Percentiles rank a stretch among this genome's conserved stretches.
Conservation (phyloP, 2,113 vertebrate species). For the Rhinoptilus africanus region DNA sequence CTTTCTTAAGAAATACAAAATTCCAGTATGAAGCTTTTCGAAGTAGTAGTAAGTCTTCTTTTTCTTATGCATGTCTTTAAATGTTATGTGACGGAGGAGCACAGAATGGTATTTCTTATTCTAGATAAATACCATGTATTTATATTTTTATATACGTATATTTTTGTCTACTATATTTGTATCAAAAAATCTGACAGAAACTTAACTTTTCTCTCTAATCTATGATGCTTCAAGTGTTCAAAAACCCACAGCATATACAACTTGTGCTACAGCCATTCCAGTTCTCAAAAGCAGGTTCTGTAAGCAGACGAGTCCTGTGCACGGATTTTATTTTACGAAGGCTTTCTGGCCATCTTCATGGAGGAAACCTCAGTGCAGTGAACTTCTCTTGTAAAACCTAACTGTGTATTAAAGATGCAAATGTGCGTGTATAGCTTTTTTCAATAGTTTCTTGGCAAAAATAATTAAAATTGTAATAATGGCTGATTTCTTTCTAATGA, state of each 20-base stretch:
- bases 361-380: background rate
- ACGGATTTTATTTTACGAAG: background rate
- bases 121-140: background rate
- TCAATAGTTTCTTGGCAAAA: background rate
- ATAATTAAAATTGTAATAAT: background rate
- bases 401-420: background rate
- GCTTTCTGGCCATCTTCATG: background rate
- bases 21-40: constrained; percentile 90
- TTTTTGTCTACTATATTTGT: accelerated
- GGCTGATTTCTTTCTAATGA: background rate
- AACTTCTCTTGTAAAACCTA: background rate
- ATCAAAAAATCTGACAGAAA: background rate
- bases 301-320: background rate
- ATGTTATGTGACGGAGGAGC: background rate
- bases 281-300: background rate
- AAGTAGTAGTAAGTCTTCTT: constrained; percentile 85
- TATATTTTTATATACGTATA: background rate
- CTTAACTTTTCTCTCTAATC: background rate
- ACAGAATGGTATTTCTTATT: background rate
- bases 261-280: background rate
- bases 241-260: background rate
- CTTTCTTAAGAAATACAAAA: constrained; percentile 85
- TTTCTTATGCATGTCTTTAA: background rate
- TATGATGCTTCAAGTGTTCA: background rate
- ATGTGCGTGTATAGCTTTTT: background rate